Evolutionary conservation across 2,797 vertebrate genomes (phyloP).

Genomic region (Notamacropus eugenii): DNA sequence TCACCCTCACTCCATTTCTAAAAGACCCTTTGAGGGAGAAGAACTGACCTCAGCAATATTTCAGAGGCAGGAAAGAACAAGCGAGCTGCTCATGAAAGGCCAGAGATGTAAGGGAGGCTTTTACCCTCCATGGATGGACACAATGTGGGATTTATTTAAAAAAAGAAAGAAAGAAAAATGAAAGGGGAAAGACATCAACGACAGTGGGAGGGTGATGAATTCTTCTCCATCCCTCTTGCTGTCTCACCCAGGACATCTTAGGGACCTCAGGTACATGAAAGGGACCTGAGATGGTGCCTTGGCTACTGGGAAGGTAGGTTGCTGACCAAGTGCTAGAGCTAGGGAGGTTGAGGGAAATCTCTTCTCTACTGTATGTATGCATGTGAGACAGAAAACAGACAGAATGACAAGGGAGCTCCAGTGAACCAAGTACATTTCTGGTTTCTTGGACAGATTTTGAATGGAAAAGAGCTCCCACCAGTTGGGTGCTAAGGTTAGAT

Average conservation of each 20-base stretch:
- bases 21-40: slow-evolving; percentile 8
- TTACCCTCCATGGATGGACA: background rate
- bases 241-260: background rate
- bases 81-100: background rate
- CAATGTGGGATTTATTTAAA: background rate
- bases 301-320: background rate
- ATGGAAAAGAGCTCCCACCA: background rate
- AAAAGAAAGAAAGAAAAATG: background rate
- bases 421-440: background rate
- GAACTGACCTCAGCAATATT: background rate
- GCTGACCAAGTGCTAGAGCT: background rate
- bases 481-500: background rate
- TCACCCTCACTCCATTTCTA: slow-evolving; percentile 46
- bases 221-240: background rate
- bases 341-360: background rate
- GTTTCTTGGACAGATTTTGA: background rate
- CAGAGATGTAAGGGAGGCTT: background rate
- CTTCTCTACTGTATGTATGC: background rate
- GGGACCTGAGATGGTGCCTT: background rate
- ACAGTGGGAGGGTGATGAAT: background rate
- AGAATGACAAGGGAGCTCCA: background rate
- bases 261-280: background rate
- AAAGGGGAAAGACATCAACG: background rate
- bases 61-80: slow-evolving; percentile 9
- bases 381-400: background rate